Evolutionary conservation across 2,797 vertebrate species (phyloP).

Genomic region (Lindbergichthys nudifrons): DNA sequence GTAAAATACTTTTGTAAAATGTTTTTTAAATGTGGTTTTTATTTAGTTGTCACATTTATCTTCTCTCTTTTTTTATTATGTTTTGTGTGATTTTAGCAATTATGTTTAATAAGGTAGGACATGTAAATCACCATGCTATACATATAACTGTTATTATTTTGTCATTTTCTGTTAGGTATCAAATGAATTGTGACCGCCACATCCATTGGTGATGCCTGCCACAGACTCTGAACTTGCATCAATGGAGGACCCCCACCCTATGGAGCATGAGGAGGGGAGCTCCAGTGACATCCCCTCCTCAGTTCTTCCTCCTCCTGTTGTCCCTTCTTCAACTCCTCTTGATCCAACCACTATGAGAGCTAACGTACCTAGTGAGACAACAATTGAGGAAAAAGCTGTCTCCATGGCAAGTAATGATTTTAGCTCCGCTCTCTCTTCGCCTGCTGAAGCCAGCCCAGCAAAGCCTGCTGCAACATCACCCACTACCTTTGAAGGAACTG

Average conservation of each 20-base stretch:
- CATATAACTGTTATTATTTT: slow-evolving; percentile 2
- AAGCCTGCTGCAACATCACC: slow-evolving; percentile 51
- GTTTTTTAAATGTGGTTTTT: no score
- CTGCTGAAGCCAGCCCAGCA: slow-evolving; percentile 72
- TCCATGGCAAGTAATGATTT: slow-evolving; percentile 59
- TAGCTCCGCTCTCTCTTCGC: slow-evolving; percentile 54
- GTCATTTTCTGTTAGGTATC: slow-evolving; percentile 45
- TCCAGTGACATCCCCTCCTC: background rate
- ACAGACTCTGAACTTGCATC: slow-evolving; percentile 37
- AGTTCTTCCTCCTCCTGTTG: background rate
- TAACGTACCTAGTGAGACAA: slow-evolving; percentile 21
- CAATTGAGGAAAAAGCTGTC: slow-evolving; percentile 59
- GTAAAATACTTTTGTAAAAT: slow-evolving; percentile 12
- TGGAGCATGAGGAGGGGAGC: slow-evolving; percentile 33
- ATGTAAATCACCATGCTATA: background rate
- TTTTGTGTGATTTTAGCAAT: background rate
- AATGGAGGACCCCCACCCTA: slow-evolving; percentile 53
- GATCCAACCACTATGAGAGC: slow-evolving; percentile 3
- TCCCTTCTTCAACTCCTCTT: background rate
- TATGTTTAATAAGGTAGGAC: background rate
- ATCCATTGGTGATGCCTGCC: slow-evolving; percentile 45
- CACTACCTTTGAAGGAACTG: slow-evolving; percentile 9
- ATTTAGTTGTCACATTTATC: no score
- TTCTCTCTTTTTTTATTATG: no score
- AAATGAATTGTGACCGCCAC: slow-evolving; percentile 42